A percentile compares a stretch with the other conserved stretches of the same genome.
Evolutionary conservation across 2,888 invertebrate species (phyloP).

Genomic region (Cantharis lateralis): DNA sequence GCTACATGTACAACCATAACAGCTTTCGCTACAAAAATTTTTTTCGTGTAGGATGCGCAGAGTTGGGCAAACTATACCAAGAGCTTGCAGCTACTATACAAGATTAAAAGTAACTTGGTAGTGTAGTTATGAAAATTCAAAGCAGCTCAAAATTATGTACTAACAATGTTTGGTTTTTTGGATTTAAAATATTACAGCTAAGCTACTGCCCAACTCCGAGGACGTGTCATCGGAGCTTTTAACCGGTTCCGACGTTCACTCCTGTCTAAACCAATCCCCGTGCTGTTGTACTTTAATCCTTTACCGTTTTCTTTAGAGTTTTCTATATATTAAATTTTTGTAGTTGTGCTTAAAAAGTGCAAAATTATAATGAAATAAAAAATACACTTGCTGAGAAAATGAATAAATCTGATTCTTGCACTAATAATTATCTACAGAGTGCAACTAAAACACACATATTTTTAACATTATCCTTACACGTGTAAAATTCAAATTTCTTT

Average conservation of each 20-base stretch:
- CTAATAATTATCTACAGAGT: conserved; percentile 34
- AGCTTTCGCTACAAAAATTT: background rate
- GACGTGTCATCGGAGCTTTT: background rate
- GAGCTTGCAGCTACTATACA: background rate
- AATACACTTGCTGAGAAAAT: background rate
- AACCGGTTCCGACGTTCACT: background rate
- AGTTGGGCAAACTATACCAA: background rate
- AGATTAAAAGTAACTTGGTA: too few relatives aligned
- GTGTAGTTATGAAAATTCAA: too few relatives aligned
- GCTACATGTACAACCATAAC: background rate
- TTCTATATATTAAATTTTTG: background rate
- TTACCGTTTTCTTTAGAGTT: background rate
- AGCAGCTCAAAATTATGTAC: too few relatives aligned
- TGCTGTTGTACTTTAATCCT: background rate
- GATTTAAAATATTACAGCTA: too few relatives aligned
- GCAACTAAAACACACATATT: conserved; percentile 29
- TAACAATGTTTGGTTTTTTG: too few relatives aligned
- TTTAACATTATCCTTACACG: conserved; percentile 47
- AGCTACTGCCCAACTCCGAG: background rate
- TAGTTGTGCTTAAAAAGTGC: conserved; percentile 6
- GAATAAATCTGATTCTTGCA: background rate
- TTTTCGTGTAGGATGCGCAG: background rate
- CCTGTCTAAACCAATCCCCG: background rate
- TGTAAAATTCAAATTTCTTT: conserved; percentile 52
- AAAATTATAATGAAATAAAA: background rate